These are phyloP conservation scores for Promerops cafer DNA, from an alignment of 2,113 vertebrate species.

Conservation along the genomic window DNA sequence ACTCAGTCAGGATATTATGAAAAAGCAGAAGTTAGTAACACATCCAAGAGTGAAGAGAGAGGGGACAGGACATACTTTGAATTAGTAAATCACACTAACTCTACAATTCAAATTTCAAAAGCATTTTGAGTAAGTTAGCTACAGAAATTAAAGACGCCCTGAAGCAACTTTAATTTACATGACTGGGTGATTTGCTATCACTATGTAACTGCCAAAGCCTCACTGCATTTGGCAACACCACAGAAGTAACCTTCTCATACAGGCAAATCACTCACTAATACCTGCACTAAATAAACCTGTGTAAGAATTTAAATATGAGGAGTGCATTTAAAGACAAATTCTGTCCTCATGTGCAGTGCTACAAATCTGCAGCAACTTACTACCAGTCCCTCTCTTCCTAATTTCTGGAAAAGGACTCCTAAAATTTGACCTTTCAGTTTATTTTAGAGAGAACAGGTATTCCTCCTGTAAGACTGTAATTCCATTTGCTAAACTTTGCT, in stretches of 20 bases:
- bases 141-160: conserved; percentile 16
- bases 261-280: background rate
- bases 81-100: background rate
- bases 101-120: background rate
- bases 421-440: background rate
- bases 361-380: background rate
- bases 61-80: background rate
- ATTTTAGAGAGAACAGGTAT: background rate
- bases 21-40: background rate
- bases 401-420: background rate
- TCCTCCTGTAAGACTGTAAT: background rate
- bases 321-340: background rate
- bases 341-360: background rate
- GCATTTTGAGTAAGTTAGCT: conserved; percentile 24
- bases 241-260: conserved; percentile 1
- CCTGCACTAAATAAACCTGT: background rate
- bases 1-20: background rate
- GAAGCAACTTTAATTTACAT: background rate
- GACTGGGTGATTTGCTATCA: conserved; percentile 34
- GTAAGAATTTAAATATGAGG: background rate
- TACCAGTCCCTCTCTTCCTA: background rate
- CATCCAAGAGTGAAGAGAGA: background rate
- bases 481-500: background rate
- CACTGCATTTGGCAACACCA: conserved; percentile 20
- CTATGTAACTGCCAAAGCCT: conserved; percentile 13